Conservation (phyloP, 2,888 invertebrate species). For the Allacma fusca region DNA sequence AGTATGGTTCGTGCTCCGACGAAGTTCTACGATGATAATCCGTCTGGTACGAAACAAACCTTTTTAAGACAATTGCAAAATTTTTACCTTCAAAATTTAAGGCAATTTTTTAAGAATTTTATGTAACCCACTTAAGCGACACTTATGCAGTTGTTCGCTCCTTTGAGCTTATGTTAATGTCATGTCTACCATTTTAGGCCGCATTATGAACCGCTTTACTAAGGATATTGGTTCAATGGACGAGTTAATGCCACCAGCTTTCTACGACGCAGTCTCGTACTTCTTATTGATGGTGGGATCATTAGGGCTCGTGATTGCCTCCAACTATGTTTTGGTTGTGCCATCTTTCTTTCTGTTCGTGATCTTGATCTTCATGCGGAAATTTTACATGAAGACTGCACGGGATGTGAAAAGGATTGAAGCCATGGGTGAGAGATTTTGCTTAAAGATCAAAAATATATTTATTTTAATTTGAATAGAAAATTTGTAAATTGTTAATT, state of each 20-base stretch:
- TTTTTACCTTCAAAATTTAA: no score
- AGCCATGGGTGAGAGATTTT: slow-evolving; percentile 64
- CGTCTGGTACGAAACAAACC: slow-evolving; percentile 52
- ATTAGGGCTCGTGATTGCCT: slow-evolving; percentile 65
- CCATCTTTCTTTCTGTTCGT: slow-evolving; percentile 64
- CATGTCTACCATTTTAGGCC: no score
- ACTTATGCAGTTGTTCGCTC: no score
- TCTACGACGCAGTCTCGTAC: slow-evolving; percentile 70
- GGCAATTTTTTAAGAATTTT: no score
- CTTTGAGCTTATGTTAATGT: no score
- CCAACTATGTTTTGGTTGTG: slow-evolving; percentile 64
- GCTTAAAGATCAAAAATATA: no score
- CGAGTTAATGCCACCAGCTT: slow-evolving; percentile 74
- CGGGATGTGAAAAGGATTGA: slow-evolving; percentile 67
- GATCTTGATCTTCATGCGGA: slow-evolving; percentile 65
- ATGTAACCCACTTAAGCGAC: no score
- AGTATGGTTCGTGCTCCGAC: slow-evolving; percentile 66
- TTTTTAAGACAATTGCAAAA: no score
- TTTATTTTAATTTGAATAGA: no score
- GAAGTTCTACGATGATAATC: slow-evolving; percentile 60
- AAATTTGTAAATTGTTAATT: not conserved
- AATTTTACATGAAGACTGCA: slow-evolving; percentile 66
- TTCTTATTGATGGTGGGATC: slow-evolving; percentile 65
- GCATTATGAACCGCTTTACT: slow-evolving; percentile 83
- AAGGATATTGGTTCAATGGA: slow-evolving; percentile 84